Evolutionary conservation across 2,888 invertebrate genomes (phyloP).

Genomic region (Cephus rjabovi): DNA sequence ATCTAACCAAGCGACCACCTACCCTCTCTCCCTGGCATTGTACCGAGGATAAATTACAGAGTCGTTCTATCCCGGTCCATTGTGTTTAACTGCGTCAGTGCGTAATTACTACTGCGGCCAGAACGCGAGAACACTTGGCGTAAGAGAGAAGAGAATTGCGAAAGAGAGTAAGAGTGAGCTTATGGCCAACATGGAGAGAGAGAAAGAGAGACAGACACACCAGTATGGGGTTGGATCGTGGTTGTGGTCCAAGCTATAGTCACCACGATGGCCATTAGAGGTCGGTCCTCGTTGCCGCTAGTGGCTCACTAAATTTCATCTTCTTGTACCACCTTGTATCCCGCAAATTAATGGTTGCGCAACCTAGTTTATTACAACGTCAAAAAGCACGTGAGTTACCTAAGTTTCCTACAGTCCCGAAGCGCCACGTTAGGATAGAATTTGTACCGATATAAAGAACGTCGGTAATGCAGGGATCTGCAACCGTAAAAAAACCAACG

Average conservation of each 20-base stretch:
- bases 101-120: slow-evolving; percentile 57
- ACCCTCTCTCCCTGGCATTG: neutral
- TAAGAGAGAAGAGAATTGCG: neutral
- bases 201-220: slow-evolving; percentile 23
- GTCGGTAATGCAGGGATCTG: neutral
- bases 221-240: slow-evolving; percentile 33
- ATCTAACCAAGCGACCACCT: neutral
- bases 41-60: slow-evolving; percentile 57
- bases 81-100: slow-evolving; percentile 61
- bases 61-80: slow-evolving; percentile 55
- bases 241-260: slow-evolving; percentile 54
- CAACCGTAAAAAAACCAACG: neutral
- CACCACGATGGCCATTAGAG: slow-evolving; percentile 64
- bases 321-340: slow-evolving; percentile 56
- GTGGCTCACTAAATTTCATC: slow-evolving; percentile 65
- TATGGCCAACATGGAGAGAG: neutral
- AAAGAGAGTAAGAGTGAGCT: slow-evolving; percentile 4
- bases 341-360: slow-evolving; percentile 58
- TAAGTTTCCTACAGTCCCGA: neutral
- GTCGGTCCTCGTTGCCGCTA: slow-evolving; percentile 53
- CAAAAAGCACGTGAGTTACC: neutral
- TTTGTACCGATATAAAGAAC: no score
- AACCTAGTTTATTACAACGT: slow-evolving; percentile 25
- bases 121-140: slow-evolving; percentile 18
- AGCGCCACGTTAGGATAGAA: neutral